Conservation (phyloP, 2,888 invertebrate genomes). For the Macrosiphum euphorbiae region DNA sequence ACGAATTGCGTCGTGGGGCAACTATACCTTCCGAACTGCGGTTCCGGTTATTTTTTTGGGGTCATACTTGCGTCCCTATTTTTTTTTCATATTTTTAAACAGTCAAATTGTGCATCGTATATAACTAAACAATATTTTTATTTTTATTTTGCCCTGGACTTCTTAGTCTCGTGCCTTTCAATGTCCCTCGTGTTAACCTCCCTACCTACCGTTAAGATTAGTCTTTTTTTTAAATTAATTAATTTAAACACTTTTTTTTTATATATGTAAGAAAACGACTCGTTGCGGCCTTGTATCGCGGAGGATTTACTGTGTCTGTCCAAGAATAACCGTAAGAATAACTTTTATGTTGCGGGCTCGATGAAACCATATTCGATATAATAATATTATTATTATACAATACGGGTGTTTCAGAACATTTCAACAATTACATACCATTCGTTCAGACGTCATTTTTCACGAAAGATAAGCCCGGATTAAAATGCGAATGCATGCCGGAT, state of each 20-base stretch:
- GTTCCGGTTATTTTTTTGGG: background rate
- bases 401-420: conserved; percentile 65
- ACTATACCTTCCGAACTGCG: background rate
- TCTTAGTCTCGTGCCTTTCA: too few species aligned
- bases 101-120: too few species aligned
- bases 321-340: conserved; percentile 65
- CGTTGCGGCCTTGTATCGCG: conserved; percentile 67
- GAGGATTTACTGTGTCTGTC: conserved; percentile 68
- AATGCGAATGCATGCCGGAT: conserved; percentile 69
- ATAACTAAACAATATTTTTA: too few species aligned
- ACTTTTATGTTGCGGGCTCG: background rate
- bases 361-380: background rate
- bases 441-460: conserved; percentile 66
- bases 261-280: conserved; percentile 54
- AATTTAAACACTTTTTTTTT: background rate
- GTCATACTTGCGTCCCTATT: background rate
- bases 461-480: conserved; percentile 67
- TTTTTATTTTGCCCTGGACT: too few species aligned
- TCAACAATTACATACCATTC: conserved; percentile 68
- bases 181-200: too few species aligned
- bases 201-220: too few species aligned
- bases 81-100: too few species aligned
- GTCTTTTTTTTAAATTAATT: background rate
- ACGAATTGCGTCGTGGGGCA: background rate
- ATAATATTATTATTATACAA: background rate